Base-by-base conservation (phyloP, 2,797 vertebrate genomes). In the Arremon aurantiirostris region DNA sequence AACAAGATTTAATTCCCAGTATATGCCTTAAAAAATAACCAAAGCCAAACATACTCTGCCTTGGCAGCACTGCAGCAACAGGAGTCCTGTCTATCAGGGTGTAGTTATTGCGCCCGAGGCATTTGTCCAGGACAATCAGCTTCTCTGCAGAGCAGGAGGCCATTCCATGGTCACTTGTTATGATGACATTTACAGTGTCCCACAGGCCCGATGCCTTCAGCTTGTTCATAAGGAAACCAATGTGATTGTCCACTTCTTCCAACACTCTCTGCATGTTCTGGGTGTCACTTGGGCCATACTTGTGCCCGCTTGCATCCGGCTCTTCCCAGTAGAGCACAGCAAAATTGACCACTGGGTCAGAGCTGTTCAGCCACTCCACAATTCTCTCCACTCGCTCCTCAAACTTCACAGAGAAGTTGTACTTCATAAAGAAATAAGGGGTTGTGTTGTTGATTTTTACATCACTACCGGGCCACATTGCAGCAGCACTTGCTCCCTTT, bases 91-190 rank as follows among this genome's bases (percentile, higher is more conserved):
- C 99, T 94, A 99, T 97, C 68, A 99, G 84, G 1, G 84, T 97
- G 87, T 99, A 99, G 93, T 96, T 97, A 50, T 94, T 89, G 2
- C 77, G 96, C 57, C 95, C 83, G 9, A 99, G 94, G 96, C 99
- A 99, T 1, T 21, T 0, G 71, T 99, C 98, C 96, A 99, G 97
- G 34, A 53, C 47, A 79, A 99, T 99, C 89, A 99, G 77, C 85
- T 97, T 98, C 3, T 99, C 66, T 13, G 96, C 12, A 9, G 99
- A 99, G 71, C 99, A 99, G 95, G 99, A 98, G 32, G 98, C 90
- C 99, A 99, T 99, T 39, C 99, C 99, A 39, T 99, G 99, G 96
- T 99, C 99, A 24, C 99, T 99, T 53, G 99, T 99, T 80, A 99
- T 96, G 11, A 99, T 96, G 37, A 99, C 57, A 77, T 99, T 99